Conservation (phyloP, 2,113 vertebrate genomes). For the Triplophysa rosa region DNA sequence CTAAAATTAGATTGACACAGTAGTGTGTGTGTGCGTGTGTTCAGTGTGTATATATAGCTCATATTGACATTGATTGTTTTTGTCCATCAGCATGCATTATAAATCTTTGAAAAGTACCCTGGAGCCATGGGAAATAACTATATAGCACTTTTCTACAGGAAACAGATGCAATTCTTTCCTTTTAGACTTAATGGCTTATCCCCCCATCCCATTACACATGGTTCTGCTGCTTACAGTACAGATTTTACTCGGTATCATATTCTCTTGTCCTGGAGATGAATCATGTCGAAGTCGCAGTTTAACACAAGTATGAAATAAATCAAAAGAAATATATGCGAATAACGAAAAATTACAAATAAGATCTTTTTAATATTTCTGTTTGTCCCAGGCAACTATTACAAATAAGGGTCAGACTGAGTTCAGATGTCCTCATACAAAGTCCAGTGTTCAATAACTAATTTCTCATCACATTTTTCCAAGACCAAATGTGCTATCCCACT, state of each 20-base stretch:
- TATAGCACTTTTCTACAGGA: slow-evolving; percentile 37
- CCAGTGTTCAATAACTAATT: no score
- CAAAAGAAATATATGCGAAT: no score
- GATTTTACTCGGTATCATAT: not conserved
- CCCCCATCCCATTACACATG: slow-evolving; percentile 20
- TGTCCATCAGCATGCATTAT: slow-evolving; percentile 8
- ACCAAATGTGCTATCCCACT: no score
- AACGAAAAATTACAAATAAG: not conserved
- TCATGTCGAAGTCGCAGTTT: not conserved
- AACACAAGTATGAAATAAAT: not conserved
- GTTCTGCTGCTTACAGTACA: slow-evolving; percentile 38
- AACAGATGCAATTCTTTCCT: slow-evolving; percentile 12
- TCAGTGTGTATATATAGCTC: not conserved
- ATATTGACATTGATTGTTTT: not conserved
- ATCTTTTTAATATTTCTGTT: no score
- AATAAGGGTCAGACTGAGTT: no score
- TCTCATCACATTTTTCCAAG: no score
- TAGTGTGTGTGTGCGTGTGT: slow-evolving; percentile 7
- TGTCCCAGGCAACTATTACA: no score
- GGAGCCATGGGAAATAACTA: slow-evolving; percentile 16
- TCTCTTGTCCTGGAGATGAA: not conserved
- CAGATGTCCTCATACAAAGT: no score
- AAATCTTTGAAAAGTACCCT: slow-evolving; percentile 18
- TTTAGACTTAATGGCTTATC: slow-evolving; percentile 41
- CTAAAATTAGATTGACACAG: not conserved